Percentiles rank a stretch among this genome's conserved stretches.
Conservation (phyloP, 2,797 vertebrate species). For the Coccyzus lansbergi region DNA sequence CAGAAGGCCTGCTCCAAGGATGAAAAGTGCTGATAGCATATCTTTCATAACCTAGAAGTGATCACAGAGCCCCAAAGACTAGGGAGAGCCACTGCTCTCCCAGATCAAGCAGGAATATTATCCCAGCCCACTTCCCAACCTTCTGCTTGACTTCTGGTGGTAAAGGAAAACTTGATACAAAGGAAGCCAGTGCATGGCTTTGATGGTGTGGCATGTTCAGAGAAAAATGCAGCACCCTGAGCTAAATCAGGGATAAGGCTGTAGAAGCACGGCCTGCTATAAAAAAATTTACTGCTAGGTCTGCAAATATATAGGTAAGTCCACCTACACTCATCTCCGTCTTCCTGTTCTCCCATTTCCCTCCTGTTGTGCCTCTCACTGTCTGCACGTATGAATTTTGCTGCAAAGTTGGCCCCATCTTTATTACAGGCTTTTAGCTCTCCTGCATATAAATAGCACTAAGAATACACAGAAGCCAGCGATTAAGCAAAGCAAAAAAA, state of each 20-base stretch:
- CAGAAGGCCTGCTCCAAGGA: slow-evolving; percentile 10
- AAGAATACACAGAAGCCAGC: slow-evolving; percentile 30
- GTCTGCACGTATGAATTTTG: neutral
- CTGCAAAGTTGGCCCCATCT: slow-evolving; percentile 26
- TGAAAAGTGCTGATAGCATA: neutral
- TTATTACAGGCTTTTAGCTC: slow-evolving; percentile 29
- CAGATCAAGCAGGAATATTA: neutral
- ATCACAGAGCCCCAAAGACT: neutral
- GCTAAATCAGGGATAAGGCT: neutral
- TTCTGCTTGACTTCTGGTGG: neutral
- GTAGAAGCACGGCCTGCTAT: neutral
- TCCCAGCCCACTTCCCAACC: neutral
- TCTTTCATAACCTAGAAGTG: neutral
- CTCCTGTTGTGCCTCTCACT: neutral
- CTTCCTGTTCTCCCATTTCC: neutral
- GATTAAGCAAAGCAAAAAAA: neutral
- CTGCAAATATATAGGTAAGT: neutral
- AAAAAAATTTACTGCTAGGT: neutral
- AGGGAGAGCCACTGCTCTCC: neutral
- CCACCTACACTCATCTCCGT: neutral
- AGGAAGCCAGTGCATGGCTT: neutral
- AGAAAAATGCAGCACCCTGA: neutral
- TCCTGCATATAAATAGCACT: slow-evolving; percentile 50
- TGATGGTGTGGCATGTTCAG: neutral
- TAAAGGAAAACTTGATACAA: neutral